These are phyloP conservation scores for Peromyscus aztecus DNA, from an alignment of 2,797 vertebrate genomes.

Conservation along the genomic window DNA sequence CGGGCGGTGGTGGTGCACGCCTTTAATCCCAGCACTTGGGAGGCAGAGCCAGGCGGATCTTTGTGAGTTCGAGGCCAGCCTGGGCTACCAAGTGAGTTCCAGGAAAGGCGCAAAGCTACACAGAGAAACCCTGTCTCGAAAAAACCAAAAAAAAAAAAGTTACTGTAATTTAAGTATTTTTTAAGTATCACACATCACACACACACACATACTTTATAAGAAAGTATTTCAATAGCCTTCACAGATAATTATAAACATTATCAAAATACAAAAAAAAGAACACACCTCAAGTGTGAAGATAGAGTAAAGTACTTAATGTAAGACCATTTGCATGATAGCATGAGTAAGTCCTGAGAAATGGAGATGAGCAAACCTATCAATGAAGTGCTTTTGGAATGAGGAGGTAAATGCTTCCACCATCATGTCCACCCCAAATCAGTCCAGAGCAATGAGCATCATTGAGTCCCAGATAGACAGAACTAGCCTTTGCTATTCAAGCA, in stretches of 20 bases:
- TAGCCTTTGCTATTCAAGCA: background rate
- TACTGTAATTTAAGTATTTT: background rate
- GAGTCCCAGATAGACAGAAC: background rate
- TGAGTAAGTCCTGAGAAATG: background rate
- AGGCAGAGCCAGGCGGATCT: too few relatives aligned
- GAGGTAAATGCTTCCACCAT: background rate
- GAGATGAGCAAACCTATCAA: background rate
- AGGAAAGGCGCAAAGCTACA: too few relatives aligned
- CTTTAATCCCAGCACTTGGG: too few relatives aligned
- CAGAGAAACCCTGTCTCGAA: too few relatives aligned
- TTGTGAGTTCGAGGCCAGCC: too few relatives aligned
- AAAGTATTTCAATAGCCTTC: background rate
- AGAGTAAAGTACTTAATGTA: background rate
- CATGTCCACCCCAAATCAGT: background rate
- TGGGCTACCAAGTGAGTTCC: too few relatives aligned
- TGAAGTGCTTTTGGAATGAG: background rate
- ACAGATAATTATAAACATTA: background rate
- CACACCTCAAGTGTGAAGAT: background rate
- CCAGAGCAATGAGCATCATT: background rate
- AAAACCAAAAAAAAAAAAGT: too few relatives aligned
- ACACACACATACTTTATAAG: background rate
- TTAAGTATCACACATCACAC: background rate
- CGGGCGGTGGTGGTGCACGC: too few relatives aligned
- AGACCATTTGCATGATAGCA: background rate
- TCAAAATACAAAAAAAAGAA: background rate